A percentile compares a stretch with the other conserved stretches of the same genome.
Conservation (phyloP, 2,113 vertebrate genomes). For the Sceloporus undulatus region DNA sequence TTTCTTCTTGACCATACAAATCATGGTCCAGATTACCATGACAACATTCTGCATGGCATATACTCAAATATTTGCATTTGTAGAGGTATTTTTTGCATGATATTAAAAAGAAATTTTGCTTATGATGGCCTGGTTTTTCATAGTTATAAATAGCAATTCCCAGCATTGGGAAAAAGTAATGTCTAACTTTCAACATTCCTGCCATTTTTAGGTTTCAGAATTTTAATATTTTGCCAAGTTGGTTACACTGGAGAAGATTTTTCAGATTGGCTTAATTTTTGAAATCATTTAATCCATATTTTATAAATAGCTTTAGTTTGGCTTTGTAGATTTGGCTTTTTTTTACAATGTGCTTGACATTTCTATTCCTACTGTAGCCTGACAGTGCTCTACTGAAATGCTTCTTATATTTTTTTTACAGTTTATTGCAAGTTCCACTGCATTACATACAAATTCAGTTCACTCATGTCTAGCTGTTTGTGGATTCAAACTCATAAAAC, state of each 20-base stretch:
- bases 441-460: slow-evolving; percentile 85
- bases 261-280: slow-evolving; percentile 66
- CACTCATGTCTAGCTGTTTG: slow-evolving; percentile 85
- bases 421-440: slow-evolving; percentile 85
- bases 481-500: slow-evolving; percentile 85
- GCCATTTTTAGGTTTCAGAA: slow-evolving; percentile 54
- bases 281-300: slow-evolving; percentile 30
- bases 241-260: slow-evolving; percentile 58
- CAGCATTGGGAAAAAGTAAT: slow-evolving; percentile 83
- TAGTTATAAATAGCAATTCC: slow-evolving; percentile 81
- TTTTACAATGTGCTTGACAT: slow-evolving; percentile 69
- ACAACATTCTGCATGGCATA: slow-evolving; percentile 81
- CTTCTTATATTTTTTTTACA: slow-evolving; percentile 86
- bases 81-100: slow-evolving; percentile 89
- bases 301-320: slow-evolving; percentile 68
- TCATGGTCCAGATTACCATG: not conserved
- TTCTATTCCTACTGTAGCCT: slow-evolving; percentile 73
- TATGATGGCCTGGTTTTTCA: slow-evolving; percentile 95
- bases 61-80: slow-evolving; percentile 99
- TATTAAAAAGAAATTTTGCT: slow-evolving; percentile 88
- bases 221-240: slow-evolving; percentile 43
- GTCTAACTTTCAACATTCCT: slow-evolving; percentile 42
- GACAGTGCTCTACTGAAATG: slow-evolving; percentile 81
- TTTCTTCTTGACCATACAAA: slow-evolving; percentile 14
- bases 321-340: slow-evolving; percentile 71